These are phyloP conservation scores for Aporophyla lueneburgensis DNA, from an alignment of 2,888 invertebrate species.

Conservation along the genomic window DNA sequence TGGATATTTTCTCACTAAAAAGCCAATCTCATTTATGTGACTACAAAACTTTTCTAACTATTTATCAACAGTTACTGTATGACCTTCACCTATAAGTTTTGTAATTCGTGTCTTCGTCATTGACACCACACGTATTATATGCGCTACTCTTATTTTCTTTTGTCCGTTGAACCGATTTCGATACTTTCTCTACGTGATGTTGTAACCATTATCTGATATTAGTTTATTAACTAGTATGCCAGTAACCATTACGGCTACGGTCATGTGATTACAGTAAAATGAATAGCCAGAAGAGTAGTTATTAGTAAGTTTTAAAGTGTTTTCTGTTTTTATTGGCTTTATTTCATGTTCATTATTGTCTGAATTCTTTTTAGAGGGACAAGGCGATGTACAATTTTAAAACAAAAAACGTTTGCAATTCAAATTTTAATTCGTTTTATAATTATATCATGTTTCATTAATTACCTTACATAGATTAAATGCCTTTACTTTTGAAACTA, in stretches of 20 bases:
- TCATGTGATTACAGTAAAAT: background rate
- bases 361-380: background rate
- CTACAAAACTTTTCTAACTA: background rate
- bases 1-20: too few relatives aligned
- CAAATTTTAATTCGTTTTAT: background rate
- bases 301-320: background rate
- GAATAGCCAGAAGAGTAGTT: background rate
- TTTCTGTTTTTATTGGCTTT: background rate
- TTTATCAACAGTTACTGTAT: background rate
- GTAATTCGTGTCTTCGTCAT: background rate
- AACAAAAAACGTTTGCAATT: background rate
- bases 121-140: background rate
- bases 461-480: too few relatives aligned
- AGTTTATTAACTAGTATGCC: slow-evolving; percentile 20
- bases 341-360: background rate
- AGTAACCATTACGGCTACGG: background rate
- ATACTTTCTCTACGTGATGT: slow-evolving; percentile 56
- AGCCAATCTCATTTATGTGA: background rate
- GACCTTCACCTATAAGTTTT: background rate
- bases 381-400: background rate
- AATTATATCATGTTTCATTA: background rate
- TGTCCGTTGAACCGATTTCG: slow-evolving; percentile 26
- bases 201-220: slow-evolving; percentile 49
- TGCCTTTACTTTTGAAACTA: background rate
- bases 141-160: slow-evolving; percentile 58